phyloP scores from a whole-genome alignment of 2,888 invertebrate genomes.

The Drosophila pegasa region DNA sequence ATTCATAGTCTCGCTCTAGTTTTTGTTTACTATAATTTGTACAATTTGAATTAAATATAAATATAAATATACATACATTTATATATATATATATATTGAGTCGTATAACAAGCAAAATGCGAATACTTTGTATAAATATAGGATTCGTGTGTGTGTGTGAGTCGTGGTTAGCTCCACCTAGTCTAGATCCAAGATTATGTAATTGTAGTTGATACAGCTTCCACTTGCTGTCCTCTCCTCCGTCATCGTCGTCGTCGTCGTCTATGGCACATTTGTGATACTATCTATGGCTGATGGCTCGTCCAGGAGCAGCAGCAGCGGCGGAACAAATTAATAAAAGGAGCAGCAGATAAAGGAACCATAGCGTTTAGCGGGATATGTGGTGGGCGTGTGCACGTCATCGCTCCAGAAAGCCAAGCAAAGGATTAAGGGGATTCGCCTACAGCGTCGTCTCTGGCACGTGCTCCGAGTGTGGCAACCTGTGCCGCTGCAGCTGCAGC shows the following conservation, averaged over 20 bases:
- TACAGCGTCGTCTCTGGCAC: conserved; percentile 85
- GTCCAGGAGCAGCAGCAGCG: conserved; percentile 29
- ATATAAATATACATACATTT: conserved; percentile 50
- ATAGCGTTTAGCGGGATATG: conserved; percentile 63
- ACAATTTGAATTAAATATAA: conserved; percentile 72
- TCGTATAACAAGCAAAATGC: conserved; percentile 79
- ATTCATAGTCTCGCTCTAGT: conserved; percentile 32
- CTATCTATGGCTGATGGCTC: conserved; percentile 33
- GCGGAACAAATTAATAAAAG: conserved; percentile 29
- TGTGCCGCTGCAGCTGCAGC: conserved; percentile 54
- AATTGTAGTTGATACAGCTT: conserved; percentile 72
- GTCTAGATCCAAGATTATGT: conserved; percentile 41
- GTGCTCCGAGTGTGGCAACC: conserved; percentile 57
- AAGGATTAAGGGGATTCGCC: conserved; percentile 12
- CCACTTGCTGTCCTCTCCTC: conserved; percentile 47
- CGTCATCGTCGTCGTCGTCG: conserved; percentile 46
- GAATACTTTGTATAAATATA: conserved; percentile 80
- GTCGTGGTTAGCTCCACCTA: conserved; percentile 50
- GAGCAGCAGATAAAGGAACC: conserved; percentile 20
- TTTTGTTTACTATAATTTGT: conserved; percentile 54
- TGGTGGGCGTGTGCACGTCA: conserved; percentile 47
- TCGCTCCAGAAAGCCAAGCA: conserved; percentile 8
- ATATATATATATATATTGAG: conserved; percentile 56
- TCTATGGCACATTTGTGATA: conserved; percentile 79
- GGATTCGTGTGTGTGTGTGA: conserved; percentile 60